Percentiles rank a stretch among this genome's conserved stretches.
Conservation (phyloP, 64 coral and sea anemone species). For the Stichodactyla mertensii region DNA sequence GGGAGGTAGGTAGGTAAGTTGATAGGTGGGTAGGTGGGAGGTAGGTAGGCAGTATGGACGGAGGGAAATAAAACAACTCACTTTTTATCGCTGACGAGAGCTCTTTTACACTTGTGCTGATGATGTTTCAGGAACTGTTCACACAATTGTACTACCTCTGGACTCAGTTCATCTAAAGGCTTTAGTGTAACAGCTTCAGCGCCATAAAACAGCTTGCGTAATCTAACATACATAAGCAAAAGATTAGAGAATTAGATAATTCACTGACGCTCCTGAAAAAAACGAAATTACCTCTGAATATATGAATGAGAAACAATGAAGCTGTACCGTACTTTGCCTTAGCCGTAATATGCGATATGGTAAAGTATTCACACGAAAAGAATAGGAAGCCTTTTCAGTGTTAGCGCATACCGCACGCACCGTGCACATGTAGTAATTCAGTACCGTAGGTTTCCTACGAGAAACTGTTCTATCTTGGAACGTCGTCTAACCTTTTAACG, state of each 20-base stretch:
- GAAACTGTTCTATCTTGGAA: not conserved
- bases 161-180: conserved; percentile 40
- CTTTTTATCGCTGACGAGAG: conserved; percentile 32
- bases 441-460: too few species aligned
- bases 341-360: too few species aligned
- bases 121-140: conserved; percentile 84
- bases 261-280: too few species aligned
- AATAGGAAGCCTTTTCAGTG: too few species aligned
- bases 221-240: not conserved
- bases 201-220: conserved; percentile 44
- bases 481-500: conserved; percentile 45
- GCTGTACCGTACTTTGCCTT: too few species aligned
- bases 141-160: conserved; percentile 57
- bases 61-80: not conserved
- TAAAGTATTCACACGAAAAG: too few species aligned
- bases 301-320: not conserved
- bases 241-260: not conserved
- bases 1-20: too few species aligned
- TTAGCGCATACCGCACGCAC: too few species aligned
- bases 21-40: too few species aligned
- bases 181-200: conserved; percentile 54
- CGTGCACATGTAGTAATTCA: too few species aligned
- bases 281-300: not conserved
- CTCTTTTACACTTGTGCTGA: conserved; percentile 53
- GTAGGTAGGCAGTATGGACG: not conserved